A percentile compares a stretch with the other conserved stretches of the same genome.
These are phyloP conservation scores for Caenorhabditis sp. DNA, from an alignment of 2,888 invertebrate genomes.

Conservation along the genomic window DNA sequence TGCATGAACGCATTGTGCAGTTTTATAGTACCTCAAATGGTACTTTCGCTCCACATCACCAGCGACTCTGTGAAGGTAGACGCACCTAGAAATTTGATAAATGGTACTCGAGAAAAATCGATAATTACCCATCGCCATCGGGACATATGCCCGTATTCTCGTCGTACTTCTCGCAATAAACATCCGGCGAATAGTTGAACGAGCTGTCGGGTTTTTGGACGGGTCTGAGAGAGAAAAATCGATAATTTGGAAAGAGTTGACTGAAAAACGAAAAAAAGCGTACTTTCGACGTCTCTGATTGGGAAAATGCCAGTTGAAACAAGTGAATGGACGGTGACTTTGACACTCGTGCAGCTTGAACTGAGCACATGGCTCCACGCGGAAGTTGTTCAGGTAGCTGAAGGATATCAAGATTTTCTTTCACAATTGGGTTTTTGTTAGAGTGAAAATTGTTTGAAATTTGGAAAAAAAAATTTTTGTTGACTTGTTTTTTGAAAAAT, in stretches of 20 bases:
- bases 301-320: slow-evolving; percentile 90
- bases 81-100: slow-evolving; percentile 88
- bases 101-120: not conserved
- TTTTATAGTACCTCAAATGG: slow-evolving; percentile 98
- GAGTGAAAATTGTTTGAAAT: too few species aligned
- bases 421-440: too few species aligned
- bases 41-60: slow-evolving; percentile 98
- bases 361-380: slow-evolving; percentile 98
- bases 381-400: slow-evolving; percentile 99
- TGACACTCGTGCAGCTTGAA: slow-evolving; percentile 99
- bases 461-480: too few species aligned
- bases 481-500: too few species aligned
- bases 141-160: slow-evolving; percentile 98
- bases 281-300: slow-evolving; percentile 92
- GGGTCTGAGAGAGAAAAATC: slow-evolving; percentile 88
- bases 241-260: not conserved
- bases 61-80: slow-evolving; percentile 96
- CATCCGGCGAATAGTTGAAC: slow-evolving; percentile 98
- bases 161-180: slow-evolving; percentile 99
- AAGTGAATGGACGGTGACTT: slow-evolving; percentile 87
- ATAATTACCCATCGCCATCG: slow-evolving; percentile 97
- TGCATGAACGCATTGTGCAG: slow-evolving; percentile 99
- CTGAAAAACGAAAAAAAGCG: not conserved
- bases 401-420: too few species aligned
- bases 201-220: slow-evolving; percentile 93